Evolutionary conservation across 2,888 invertebrate species (phyloP).

Genomic region (Dryomyza anilis): DNA sequence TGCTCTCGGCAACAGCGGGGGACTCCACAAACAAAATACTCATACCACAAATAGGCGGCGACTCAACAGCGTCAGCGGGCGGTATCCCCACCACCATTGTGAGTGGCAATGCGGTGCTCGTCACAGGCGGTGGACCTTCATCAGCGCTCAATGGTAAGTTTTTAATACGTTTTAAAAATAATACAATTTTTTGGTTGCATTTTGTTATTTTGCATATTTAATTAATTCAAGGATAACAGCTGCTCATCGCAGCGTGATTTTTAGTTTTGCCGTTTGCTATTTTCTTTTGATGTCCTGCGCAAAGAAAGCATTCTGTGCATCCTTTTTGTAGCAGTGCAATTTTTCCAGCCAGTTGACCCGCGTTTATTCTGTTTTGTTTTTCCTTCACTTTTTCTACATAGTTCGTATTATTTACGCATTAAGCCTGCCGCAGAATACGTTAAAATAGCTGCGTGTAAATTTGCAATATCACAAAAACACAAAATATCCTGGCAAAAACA

Average conservation of each 20-base stretch:
- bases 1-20: constrained; percentile 61
- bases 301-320: background rate
- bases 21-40: constrained; percentile 60
- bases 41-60: constrained; percentile 52
- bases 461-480: constrained; percentile 4
- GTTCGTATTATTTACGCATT: constrained; percentile 28
- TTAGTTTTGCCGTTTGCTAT: background rate
- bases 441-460: constrained; percentile 19
- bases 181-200: background rate
- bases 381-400: background rate
- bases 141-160: constrained; percentile 57
- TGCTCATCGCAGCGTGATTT: background rate
- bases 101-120: constrained; percentile 47
- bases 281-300: background rate
- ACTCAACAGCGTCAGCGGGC: constrained; percentile 35
- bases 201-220: background rate
- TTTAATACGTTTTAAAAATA: background rate
- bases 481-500: constrained; percentile 3
- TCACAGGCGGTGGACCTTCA: constrained; percentile 52
- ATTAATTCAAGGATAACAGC: constrained; percentile 1
- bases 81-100: constrained; percentile 34
- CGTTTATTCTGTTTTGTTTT: constrained; percentile 11
- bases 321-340: constrained; percentile 3
- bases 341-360: constrained; percentile 1
- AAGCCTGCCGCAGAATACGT: constrained; percentile 23